Evolutionary conservation across 2,888 invertebrate species (phyloP), one percentile per base, ranked within the genome.

Genomic region (Stenurella melanura): DNA sequence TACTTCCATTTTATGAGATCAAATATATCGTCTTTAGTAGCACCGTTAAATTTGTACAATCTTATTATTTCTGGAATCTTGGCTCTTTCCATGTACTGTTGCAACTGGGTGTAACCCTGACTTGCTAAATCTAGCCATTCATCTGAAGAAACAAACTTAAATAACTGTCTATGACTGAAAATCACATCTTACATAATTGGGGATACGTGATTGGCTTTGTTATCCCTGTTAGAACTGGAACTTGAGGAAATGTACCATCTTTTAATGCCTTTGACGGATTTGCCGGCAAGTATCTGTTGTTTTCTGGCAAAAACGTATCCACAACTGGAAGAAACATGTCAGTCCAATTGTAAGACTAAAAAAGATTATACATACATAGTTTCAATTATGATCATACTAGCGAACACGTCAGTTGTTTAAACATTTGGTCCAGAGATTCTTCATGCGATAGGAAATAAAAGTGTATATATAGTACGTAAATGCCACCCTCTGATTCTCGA

Each of bases 151-250:
- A 64, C 75, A 66, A 54, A 63, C 18, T 54, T 67, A 72, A 34
- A 26, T 7, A n/a, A 56, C 3, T 34, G 57, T n/a, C 9, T 21
- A 17, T 66, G 19, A 19, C 17, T 67, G 21, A 56, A 7, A 42
- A 64, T 34, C 11, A 57, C n/a, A 50, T 17, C 12, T 71, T 60
- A 73, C 87, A 79, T 71, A 83, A 81, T 75, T 88, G 83, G 15
- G 84, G 80, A 77, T 87, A 83, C 12, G 84, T 80, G 18, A 88
- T 79, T 11, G 94, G 92, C 83, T 92, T 92, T n/a, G 93, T 92
- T 69, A 94, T 91, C 21, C 95, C 95, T 68, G 94, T 91, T 73
- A 95, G 89, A 63, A 95, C 88, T 34, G 95, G 93, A 17, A 95
- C 91, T 87, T 92, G 92, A 74, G 91, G 88, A 82, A 90, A 91